These are phyloP conservation scores for Sitodiplosis mosellana DNA, from an alignment of 1,140 invertebrate species.

Conservation along the genomic window DNA sequence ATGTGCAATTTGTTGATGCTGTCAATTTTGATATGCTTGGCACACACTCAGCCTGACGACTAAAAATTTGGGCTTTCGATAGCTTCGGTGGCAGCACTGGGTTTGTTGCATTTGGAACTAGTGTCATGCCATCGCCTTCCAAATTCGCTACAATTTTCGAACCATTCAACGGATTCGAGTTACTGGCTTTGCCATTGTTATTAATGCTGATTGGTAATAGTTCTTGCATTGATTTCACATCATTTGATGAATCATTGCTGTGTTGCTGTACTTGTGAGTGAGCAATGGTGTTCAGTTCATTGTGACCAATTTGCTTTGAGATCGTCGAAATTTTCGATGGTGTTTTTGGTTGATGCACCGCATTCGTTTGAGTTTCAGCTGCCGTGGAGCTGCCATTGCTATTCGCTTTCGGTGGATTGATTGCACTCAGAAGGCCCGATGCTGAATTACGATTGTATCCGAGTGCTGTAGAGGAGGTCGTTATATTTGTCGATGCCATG, in stretches of 20 bases:
- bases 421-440: too few species aligned
- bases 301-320: slow-evolving; percentile 17
- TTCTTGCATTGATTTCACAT: too few species aligned
- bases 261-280: too few species aligned
- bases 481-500: too few species aligned
- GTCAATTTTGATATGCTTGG: slow-evolving; percentile 7
- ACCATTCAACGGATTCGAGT: neutral
- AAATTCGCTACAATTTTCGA: neutral
- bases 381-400: neutral
- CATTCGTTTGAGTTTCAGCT: neutral
- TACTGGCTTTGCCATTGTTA: too few species aligned
- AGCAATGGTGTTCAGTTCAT: too few species aligned
- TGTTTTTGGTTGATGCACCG: neutral
- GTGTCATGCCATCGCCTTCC: neutral
- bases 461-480: too few species aligned
- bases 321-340: slow-evolving; percentile 20
- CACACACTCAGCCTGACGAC: neutral
- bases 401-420: neutral
- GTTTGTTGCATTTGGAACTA: slow-evolving; percentile 9
- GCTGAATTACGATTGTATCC: too few species aligned
- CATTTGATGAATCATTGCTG: too few species aligned
- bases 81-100: slow-evolving; percentile 25
- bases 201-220: too few species aligned
- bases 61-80: slow-evolving; percentile 14
- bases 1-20: neutral